Evolutionary conservation across 2,888 invertebrate genomes (phyloP).

Genomic region (Tenthredo mesomela): DNA sequence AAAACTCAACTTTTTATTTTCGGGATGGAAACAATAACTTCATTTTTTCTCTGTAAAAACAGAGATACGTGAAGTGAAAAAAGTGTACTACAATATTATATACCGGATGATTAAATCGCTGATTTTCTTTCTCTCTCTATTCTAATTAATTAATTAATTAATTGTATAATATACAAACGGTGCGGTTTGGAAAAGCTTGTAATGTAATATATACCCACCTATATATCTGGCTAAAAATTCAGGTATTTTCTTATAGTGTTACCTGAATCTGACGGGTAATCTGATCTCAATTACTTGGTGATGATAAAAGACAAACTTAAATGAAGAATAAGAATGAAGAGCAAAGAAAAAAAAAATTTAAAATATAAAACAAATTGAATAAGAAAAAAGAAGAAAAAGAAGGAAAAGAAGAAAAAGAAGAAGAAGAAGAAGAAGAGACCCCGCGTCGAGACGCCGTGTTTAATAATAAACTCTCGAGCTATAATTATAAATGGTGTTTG

Average conservation of each 20-base stretch:
- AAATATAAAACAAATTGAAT: conserved; percentile 32
- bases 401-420: not conserved
- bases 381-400: not conserved
- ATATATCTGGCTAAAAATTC: not conserved
- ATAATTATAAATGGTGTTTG: conserved; percentile 33
- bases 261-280: conserved; percentile 1
- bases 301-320: not conserved
- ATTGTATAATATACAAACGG: too few species aligned
- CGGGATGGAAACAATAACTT: too few species aligned
- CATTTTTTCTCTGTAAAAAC: too few species aligned
- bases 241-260: not conserved
- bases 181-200: too few species aligned
- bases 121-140: too few species aligned
- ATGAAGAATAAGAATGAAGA: not conserved
- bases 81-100: too few species aligned
- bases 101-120: too few species aligned
- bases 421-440: not conserved
- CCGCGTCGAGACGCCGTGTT: not conserved
- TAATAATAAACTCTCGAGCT: conserved; percentile 36
- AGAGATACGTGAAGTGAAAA: too few species aligned
- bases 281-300: not conserved
- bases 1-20: too few species aligned
- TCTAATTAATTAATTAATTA: too few species aligned
- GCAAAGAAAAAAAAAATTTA: conserved; percentile 28
- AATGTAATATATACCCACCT: too few species aligned